Conservation (phyloP, 2,888 invertebrate genomes). For the Zygothrica quintamaculata region DNA sequence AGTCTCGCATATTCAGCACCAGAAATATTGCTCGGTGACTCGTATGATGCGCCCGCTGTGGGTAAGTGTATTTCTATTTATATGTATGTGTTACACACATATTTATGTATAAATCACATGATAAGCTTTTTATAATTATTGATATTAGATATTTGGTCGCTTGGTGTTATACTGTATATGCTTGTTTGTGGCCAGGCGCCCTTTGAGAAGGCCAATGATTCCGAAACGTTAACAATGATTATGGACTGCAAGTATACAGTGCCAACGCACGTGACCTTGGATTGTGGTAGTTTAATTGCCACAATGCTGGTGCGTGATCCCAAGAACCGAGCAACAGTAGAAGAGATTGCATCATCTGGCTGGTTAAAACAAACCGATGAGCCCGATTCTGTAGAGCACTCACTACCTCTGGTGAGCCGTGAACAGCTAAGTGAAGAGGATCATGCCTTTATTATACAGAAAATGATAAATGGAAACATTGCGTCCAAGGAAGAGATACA, state of each 20-base stretch:
- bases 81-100: no score
- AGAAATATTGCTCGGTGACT: conserved; percentile 98
- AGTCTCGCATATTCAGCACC: conserved; percentile 99
- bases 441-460: conserved; percentile 95
- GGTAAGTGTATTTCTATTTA: conserved; percentile 86
- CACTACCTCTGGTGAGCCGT: conserved; percentile 93
- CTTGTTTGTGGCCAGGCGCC: conserved; percentile 98
- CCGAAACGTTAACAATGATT: conserved; percentile 99
- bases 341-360: conserved; percentile 93
- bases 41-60: conserved; percentile 99
- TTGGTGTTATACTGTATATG: conserved; percentile 99
- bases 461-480: conserved; percentile 98
- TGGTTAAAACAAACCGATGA: conserved; percentile 88
- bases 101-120: conserved; percentile 44
- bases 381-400: conserved; percentile 85
- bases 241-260: conserved; percentile 99
- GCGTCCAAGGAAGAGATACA: conserved; percentile 97
- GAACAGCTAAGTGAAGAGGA: conserved; percentile 96
- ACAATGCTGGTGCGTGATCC: conserved; percentile 98
- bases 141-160: conserved; percentile 95
- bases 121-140: conserved; percentile 56
- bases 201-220: conserved; percentile 99
- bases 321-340: conserved; percentile 93
- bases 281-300: conserved; percentile 95
- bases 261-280: conserved; percentile 93